A percentile compares a stretch with the other conserved stretches of the same genome.
Evolutionary conservation across 2,888 invertebrate genomes (phyloP).

Genomic region (Drosophila colorata): DNA sequence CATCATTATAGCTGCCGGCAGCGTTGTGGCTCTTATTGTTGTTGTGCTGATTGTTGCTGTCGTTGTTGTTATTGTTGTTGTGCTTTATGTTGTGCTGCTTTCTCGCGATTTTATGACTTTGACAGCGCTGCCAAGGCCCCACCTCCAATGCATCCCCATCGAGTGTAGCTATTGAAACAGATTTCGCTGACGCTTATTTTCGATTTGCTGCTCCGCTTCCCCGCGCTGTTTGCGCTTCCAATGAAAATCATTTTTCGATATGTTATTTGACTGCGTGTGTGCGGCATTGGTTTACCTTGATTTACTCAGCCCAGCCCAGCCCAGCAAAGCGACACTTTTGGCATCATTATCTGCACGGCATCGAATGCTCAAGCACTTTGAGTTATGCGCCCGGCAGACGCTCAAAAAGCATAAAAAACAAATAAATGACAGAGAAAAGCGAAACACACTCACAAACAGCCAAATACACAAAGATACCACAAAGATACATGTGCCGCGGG

Average conservation of each 20-base stretch:
- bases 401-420: constrained; percentile 70
- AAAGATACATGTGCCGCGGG: constrained; percentile 31
- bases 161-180: constrained; percentile 67
- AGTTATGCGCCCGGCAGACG: constrained; percentile 75
- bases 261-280: constrained; percentile 61
- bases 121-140: constrained; percentile 33
- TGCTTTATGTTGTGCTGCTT: constrained; percentile 68
- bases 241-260: constrained; percentile 77
- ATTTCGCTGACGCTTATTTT: constrained; percentile 77
- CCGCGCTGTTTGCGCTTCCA: constrained; percentile 32
- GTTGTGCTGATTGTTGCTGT: constrained; percentile 22
- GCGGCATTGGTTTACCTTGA: constrained; percentile 67
- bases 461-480: constrained; percentile 19
- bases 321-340: constrained; percentile 64
- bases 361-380: constrained; percentile 74
- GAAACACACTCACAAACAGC: constrained; percentile 36
- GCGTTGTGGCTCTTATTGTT: constrained; percentile 26
- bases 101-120: constrained; percentile 78
- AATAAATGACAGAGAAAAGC: constrained; percentile 68
- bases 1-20: constrained; percentile 71
- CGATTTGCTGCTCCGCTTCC: constrained; percentile 2
- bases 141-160: constrained; percentile 43
- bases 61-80: constrained; percentile 36
- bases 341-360: constrained; percentile 79
- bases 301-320: constrained; percentile 24